These are phyloP conservation scores for Cyphomyrmex costatus DNA, from an alignment of 1,140 invertebrate genomes.

Conservation along the genomic window DNA sequence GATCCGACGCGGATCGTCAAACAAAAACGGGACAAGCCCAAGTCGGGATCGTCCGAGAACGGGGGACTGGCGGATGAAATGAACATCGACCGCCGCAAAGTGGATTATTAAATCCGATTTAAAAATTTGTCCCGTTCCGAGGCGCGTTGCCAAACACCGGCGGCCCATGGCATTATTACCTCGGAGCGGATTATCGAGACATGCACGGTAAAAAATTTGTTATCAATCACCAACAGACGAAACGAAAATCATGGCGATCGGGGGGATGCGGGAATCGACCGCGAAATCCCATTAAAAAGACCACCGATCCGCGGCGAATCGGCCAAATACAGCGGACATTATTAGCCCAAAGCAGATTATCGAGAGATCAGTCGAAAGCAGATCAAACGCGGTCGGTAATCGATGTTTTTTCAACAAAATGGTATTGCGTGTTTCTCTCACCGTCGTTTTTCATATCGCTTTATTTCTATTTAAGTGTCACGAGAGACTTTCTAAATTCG, in stretches of 20 bases:
- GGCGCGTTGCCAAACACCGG: not conserved
- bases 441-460: not conserved
- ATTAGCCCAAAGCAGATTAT: conserved; percentile 18
- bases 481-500: not conserved
- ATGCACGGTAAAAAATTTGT: not conserved
- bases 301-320: not conserved
- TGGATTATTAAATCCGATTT: conserved; percentile 33
- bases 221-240: conserved; percentile 19
- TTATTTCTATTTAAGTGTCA: not conserved
- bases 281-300: not conserved
- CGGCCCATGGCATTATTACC: not conserved
- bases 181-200: not conserved
- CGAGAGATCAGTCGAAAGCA: not conserved
- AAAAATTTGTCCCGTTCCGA: conserved; percentile 19
- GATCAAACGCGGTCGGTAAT: conserved; percentile 13
- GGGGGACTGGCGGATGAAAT: not conserved
- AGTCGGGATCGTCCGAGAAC: not conserved
- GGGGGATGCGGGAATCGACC: not conserved
- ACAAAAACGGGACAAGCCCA: not conserved
- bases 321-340: not conserved
- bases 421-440: not conserved
- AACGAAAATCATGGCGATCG: not conserved
- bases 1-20: conserved; percentile 25
- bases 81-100: conserved; percentile 19
- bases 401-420: not conserved